Evolutionary conservation across 2,113 vertebrate genomes (phyloP).

Genomic region (Anser brachyrhynchus): DNA sequence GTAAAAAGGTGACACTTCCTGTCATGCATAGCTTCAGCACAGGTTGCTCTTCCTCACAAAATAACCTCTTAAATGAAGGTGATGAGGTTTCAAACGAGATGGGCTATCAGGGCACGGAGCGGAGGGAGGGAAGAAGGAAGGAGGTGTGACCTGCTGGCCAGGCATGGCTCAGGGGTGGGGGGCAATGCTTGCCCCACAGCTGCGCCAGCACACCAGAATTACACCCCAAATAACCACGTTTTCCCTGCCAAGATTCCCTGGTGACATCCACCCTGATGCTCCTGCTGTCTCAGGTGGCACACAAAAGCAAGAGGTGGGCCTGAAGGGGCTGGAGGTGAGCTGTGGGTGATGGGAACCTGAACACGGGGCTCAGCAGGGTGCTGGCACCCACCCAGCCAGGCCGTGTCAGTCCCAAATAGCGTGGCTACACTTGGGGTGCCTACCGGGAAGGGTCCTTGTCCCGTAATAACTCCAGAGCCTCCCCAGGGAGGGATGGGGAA

Average conservation of each 20-base stretch:
- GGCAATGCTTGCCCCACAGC: background rate
- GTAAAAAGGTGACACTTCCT: constrained; percentile 15
- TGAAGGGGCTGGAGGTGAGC: background rate
- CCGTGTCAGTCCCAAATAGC: background rate
- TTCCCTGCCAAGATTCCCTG: background rate
- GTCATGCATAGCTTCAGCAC: constrained; percentile 18
- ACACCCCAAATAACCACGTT: background rate
- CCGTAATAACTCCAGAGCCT: rapidly evolving
- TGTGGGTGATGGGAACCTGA: background rate
- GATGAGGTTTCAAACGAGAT: background rate
- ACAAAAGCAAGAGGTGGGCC: too few species aligned
- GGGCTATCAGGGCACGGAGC: rapidly evolving
- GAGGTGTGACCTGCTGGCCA: background rate
- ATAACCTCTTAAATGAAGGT: background rate
- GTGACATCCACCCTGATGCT: background rate
- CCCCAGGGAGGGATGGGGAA: background rate
- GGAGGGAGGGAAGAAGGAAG: background rate
- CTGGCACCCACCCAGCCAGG: rapidly evolving
- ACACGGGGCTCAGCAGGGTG: background rate
- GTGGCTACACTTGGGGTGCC: background rate
- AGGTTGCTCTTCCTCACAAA: background rate
- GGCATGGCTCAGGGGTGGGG: background rate
- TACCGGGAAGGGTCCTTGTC: background rate
- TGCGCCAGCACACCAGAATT: background rate
- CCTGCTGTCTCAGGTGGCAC: background rate